Conservation (phyloP, 2,113 vertebrate genomes). For the Sinocyclocheilus rhinocerous region DNA sequence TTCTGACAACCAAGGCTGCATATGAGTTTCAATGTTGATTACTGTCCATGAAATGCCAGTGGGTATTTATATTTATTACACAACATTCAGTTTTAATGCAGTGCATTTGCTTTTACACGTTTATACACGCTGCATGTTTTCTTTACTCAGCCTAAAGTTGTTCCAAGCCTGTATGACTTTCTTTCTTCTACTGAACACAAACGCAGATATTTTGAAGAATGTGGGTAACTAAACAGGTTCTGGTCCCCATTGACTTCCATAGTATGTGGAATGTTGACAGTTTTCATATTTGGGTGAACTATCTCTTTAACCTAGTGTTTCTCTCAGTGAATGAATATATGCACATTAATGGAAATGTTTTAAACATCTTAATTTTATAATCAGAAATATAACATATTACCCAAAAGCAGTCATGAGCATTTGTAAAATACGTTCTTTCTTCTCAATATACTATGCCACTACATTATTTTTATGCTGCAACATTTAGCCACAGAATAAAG, state of each 20-base stretch:
- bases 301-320: background rate
- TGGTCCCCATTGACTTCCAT: background rate
- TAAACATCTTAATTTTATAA: background rate
- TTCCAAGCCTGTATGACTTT: too few relatives aligned
- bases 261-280: background rate
- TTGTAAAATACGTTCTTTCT: background rate
- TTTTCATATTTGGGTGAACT: background rate
- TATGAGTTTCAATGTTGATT: background rate
- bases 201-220: background rate
- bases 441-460: background rate
- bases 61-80: background rate
- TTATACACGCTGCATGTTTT: background rate
- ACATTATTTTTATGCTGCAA: background rate
- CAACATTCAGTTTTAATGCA: constrained; percentile 2
- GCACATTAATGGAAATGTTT: background rate
- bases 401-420: background rate
- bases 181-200: too few relatives aligned
- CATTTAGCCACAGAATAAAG: background rate
- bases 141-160: background rate
- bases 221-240: background rate
- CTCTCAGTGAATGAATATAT: background rate
- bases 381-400: background rate
- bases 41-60: background rate
- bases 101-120: too few relatives aligned
- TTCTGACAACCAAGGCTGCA: background rate